Evolutionary conservation across 2,113 vertebrate genomes (phyloP), one percentile per base, ranked within the genome.

Genomic region (Macrotis lagotis): DNA sequence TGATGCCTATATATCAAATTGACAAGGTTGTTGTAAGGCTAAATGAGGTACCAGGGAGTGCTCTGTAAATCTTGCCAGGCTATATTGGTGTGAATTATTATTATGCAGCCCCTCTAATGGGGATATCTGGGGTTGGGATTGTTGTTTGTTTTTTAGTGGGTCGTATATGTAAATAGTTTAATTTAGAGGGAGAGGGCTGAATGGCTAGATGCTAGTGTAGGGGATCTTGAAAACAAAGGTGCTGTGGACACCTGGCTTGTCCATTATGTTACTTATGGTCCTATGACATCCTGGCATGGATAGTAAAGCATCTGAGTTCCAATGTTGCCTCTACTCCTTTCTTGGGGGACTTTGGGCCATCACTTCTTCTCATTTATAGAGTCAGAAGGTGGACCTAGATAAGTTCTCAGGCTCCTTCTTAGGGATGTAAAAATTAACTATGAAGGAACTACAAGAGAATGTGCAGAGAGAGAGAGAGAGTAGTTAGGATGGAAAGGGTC

Each of bases 211-310:
- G 11, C 47, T 91, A 50, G 51, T 24, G 52, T 14, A 31, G 93
- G 88, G 22, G 10, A 7, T 91, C 93, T 91, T 93, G 94, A 94
- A 51, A 37, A 95, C 31, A 95, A 91, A 88, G 51, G 92, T 50
- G n/a, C n/a, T 8, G 89, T 2, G 88, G 52, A 92, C 95, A 88
- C 90, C 92, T 83, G n/a, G 7, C 37, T n/a, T 8, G 7, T 8
- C 44, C 66, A 74, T 7, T 3, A n/a, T 44, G n/a, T 83, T 44
- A 44, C 7, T 8, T 3, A 8, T 37, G 55, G 66, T 83, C n/a
- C 22, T 44, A 44, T 8, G 37, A 44, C 37, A 22, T 44, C 37
- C n/a, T 8, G 55, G 28, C 3, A 2, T 83, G 44, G 66, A 7
- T 19, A n/a, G 44, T 19, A 5, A 74, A 22, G 59, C 10, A 4